Conservation (phyloP, 2,888 invertebrate genomes). For the Eupithecia tripunctaria region DNA sequence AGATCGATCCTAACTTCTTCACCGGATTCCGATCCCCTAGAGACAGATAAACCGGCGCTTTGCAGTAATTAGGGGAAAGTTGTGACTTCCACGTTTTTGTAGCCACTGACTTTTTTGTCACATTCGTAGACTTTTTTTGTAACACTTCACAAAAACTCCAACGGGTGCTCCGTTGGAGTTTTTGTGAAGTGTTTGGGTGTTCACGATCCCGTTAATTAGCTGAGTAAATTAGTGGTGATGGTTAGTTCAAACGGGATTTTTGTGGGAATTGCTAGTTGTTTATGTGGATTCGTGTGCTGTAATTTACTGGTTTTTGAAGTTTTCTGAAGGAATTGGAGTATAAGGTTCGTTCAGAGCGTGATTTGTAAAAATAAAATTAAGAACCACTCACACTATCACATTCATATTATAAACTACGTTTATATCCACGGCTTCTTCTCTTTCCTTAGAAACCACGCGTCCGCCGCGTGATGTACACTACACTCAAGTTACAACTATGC, state of each 20-base stretch:
- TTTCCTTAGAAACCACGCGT: no score
- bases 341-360: not conserved
- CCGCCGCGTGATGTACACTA: no score
- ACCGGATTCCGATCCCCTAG: constrained; percentile 44
- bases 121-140: constrained; percentile 31
- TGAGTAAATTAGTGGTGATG: constrained; percentile 42
- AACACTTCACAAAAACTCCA: no score
- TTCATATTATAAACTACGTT: no score
- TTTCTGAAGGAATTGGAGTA: not conserved
- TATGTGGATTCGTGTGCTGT: not conserved
- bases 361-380: not conserved
- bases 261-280: constrained; percentile 12
- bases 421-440: no score
- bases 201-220: constrained; percentile 44
- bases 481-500: no score
- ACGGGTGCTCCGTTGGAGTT: constrained; percentile 35
- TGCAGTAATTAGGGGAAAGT: constrained; percentile 49
- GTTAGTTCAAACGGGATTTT: constrained; percentile 40
- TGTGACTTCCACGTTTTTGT: constrained; percentile 48
- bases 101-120: constrained; percentile 34
- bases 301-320: not conserved
- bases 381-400: no score
- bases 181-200: constrained; percentile 20
- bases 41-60: constrained; percentile 49
- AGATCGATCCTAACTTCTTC: constrained; percentile 45